Evolutionary conservation across 30 jellyfish, hydroid and myxozoan species (phyloP), one percentile per base, ranked within the genome.

Genomic region (Aurelia sp.): DNA sequence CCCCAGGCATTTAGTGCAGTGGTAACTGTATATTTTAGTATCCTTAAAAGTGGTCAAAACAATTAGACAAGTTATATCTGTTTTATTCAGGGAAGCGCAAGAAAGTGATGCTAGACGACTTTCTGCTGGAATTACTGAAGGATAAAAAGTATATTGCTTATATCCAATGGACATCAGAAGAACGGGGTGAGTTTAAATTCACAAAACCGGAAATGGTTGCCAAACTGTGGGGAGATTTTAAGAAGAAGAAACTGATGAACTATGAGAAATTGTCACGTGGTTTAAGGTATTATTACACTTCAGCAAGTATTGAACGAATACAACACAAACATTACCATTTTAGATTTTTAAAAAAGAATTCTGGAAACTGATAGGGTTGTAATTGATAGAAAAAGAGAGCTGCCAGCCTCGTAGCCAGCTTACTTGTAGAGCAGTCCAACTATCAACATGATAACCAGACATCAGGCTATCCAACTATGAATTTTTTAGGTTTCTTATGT

Each of bases 171-270:
- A 84, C 93, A 35, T 13, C 73, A n/a, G 73, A 84, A 73, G 93
- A 84, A n/a, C 35, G 87, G 11, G 37, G 62, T 41, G 93, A 84
- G 58, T 84, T 84, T 40, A 84, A 84, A 55, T 73, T 84, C 72
- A 71, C 69, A 48, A 44, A 84, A 40, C 93, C 93, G 3, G 93
- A 84, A 62, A 84, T 84, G 93, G 93, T 84, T 16, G 93, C 93
- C 19, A 47, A 73, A 52, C 75, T 84, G 19, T 84, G 93, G 93
- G 93, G 93, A 41, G 93, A 71, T 23, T 73, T 71, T 55, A 69
- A 76, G 74, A 70, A 73, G 8, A 84, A 74, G 82, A 71, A 71
- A 35, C 27, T 57, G 12, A 84, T 84, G 93, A 84, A 73, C 64
- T 84, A 71, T 35, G 93, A 73, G 21, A 84, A 84, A 50, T 68